phyloP scores from a whole-genome alignment of 2,888 invertebrate genomes.

The Lithophane socia region DNA sequence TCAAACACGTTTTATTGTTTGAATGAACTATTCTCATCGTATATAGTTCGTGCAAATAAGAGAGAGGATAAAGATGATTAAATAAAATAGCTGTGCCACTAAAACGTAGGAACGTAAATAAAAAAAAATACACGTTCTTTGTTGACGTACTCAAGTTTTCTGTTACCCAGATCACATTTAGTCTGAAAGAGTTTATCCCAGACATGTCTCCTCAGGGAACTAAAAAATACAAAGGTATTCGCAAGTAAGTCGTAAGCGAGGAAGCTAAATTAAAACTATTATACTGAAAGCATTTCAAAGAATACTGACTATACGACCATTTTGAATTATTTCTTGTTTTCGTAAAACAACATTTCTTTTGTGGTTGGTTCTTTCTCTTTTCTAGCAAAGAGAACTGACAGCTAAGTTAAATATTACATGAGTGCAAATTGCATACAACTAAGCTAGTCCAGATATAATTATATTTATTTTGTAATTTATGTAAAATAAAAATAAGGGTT shows the following conservation, averaged over 20 bases:
- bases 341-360: slow-evolving; percentile 32
- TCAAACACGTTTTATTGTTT: background rate
- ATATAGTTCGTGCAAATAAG: background rate
- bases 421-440: slow-evolving; percentile 7
- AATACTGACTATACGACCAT: slow-evolving; percentile 26
- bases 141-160: slow-evolving; percentile 19
- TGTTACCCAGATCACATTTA: slow-evolving; percentile 43
- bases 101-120: slow-evolving; percentile 7
- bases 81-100: slow-evolving; percentile 23
- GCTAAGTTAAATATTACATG: slow-evolving; percentile 3
- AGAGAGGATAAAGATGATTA: slow-evolving; percentile 11
- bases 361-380: background rate
- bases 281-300: slow-evolving; percentile 47
- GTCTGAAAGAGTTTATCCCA: slow-evolving; percentile 44
- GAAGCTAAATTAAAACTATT: slow-evolving; percentile 58
- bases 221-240: slow-evolving; percentile 45
- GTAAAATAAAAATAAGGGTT: background rate
- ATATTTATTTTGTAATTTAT: background rate
- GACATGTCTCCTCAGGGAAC: slow-evolving; percentile 39
- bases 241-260: slow-evolving; percentile 36
- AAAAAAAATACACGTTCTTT: slow-evolving; percentile 9
- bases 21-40: background rate
- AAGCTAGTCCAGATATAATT: background rate
- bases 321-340: slow-evolving; percentile 39
- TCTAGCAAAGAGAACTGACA: slow-evolving; percentile 1